Evolutionary conservation across 2,113 vertebrate genomes (phyloP).

Genomic region (Girardinichthys multiradiatus): DNA sequence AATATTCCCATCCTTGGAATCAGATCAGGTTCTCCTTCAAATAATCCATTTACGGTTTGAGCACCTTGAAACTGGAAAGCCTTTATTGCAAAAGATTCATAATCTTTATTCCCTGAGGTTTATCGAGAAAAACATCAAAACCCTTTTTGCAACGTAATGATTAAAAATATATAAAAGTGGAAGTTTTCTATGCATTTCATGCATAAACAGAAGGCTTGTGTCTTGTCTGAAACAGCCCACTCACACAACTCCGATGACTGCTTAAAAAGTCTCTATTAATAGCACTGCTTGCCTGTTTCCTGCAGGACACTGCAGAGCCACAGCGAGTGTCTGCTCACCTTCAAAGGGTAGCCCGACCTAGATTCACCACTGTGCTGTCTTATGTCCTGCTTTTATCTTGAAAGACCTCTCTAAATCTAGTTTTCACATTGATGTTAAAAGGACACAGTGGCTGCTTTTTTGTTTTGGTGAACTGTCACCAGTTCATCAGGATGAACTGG

Average conservation of each 20-base stretch:
- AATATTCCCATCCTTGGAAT: too few relatives aligned
- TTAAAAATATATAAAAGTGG: background rate
- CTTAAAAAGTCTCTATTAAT: conserved; percentile 64
- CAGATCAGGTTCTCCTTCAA: background rate
- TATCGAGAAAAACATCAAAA: too few relatives aligned
- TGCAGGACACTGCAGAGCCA: conserved; percentile 21
- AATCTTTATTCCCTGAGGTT: too few relatives aligned
- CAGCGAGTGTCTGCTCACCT: conserved; percentile 55
- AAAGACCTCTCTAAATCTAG: conserved; percentile 23
- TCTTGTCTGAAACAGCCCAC: background rate
- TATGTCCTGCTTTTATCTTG: conserved; percentile 1
- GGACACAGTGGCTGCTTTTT: background rate
- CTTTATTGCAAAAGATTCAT: background rate
- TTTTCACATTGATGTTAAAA: background rate
- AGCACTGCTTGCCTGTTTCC: conserved; percentile 32
- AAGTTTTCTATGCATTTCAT: background rate
- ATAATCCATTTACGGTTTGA: conserved; percentile 8
- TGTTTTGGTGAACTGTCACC: background rate
- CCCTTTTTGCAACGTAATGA: background rate
- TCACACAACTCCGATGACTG: conserved; percentile 23
- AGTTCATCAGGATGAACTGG: conserved; percentile 18
- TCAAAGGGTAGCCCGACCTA: conserved; percentile 40
- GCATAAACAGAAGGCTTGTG: background rate
- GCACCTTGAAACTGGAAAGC: background rate
- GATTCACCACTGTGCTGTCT: conserved; percentile 20